Base-by-base conservation (phyloP, 2,888 invertebrate genomes). In the Agrypnus murinus region DNA sequence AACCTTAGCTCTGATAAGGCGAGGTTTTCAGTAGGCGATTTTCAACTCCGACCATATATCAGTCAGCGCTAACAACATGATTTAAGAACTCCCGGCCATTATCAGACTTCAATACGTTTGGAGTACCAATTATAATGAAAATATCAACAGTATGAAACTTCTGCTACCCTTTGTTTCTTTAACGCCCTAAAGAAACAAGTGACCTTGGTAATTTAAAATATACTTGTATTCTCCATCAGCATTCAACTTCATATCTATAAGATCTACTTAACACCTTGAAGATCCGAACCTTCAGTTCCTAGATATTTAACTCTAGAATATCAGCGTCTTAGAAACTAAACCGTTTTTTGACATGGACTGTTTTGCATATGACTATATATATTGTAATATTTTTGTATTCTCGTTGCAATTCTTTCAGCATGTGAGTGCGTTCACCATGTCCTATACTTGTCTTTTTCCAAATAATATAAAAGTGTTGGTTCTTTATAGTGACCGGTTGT, bases 201-300 rank as follows among this genome's bases (percentile, higher is more conserved):
- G 81, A 64, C 83, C 82, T 74, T 84, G 83, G 60, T 83, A 82
- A 9, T 81, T 81, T 45, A 84, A 57, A 31, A 84, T 81, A 70
- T 40, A 84, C 66, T 81, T 84, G 72, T 71, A 81, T 36, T 79
- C 64, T 34, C 74, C 71, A 76, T 84, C 82, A 8, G 9, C 19
- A 17, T 58, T 17, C 10, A 9, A 19, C 40, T 58, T 8, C 58
- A 36, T 58, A 19, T 55, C 55, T 2, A 55, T 55, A 1, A 55
- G 34, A 15, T 55, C 55, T 8, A 55, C 34, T 55, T 58, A 15
- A 46, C 46, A 46, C n/a, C 46, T 46, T 5, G 17, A 17, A 46
- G 8, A n/a, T n/a, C n/a, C n/a, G n/a, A n/a, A n/a, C n/a, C n/a
- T n/a, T n/a, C n/a, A n/a, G n/a, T n/a, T n/a, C n/a, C n/a, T n/a